Base-by-base conservation (phyloP, 2,888 invertebrate genomes). In the Drosophila paramelanica region DNA sequence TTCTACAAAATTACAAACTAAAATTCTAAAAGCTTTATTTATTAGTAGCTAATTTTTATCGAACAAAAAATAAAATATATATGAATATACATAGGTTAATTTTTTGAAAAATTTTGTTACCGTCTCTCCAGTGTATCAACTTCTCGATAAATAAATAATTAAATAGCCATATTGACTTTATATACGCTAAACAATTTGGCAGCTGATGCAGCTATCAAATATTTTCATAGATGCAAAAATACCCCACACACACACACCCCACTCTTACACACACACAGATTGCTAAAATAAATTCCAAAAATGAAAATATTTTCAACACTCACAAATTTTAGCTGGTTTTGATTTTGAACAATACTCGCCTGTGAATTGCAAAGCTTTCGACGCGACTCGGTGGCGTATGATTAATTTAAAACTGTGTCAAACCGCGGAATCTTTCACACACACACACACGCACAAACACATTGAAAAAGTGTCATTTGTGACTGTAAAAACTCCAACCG, bases 361-460 rank as follows among this genome's bases (percentile, higher is more conserved):
- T 50, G 71, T 56, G 69, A 65, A 72, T 73, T 84, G 78, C 69
- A 76, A 77, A 77, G 72, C 77, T 73, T 71, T 79, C 52, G 31
- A 47, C 53, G 77, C 67, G 61, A 46, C 60, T 53, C 73, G 68
- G 62, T 78, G 82, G 82, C 89, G 88, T 89, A 85, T 85, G 85
- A 85, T 89, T 85, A 85, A 85, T 85, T 85, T 85, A 88, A 88
- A 85, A 89, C 80, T 85, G 78, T 79, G 78, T 67, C 89, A 84
- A 79, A 81, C 88, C 84, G 64, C 85, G 80, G 76, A 85, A 69
- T 66, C 79, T 51, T 49, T 33, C 67, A 33, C 58, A 47, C 62
- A 66, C 57, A 52, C 27, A 45, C 17, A 53, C 33, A 56, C 38
- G 42, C 55, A 25, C 49, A 53, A 31, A 56, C 36, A 47, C n/a